Evolutionary conservation across 1,140 invertebrate genomes (phyloP), one percentile per base, ranked within the genome.

Genomic region (Drosophila biarmipes): DNA sequence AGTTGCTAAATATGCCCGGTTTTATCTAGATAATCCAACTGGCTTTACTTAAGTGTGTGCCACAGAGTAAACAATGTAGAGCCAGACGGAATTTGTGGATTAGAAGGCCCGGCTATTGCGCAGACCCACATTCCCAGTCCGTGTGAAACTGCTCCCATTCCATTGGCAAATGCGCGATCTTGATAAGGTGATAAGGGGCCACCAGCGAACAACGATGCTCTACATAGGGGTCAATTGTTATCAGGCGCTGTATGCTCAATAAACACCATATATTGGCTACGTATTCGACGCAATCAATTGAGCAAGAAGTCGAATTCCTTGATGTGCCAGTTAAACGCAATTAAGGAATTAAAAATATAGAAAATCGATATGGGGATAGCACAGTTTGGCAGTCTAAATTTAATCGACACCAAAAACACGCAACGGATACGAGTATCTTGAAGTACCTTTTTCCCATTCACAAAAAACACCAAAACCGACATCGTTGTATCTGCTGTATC

Each of bases 371-470:
- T 15, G 31, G 21, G 24, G 7, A 27, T 31, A 11, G 19, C 52
- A 19, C n/a, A 52, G 15, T 10, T 2, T 7, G 2, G 8, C 7
- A 31, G 29, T 19, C n/a, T 21, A 29, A 51, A 38, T 15, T 40
- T 12, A 21, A 42, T 27, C 31, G 31, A 15, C 38, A 21, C 42
- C 38, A 6, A 27, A n/a, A n/a, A 24, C 68, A 72, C 69, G 38
- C 69, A 35, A 73, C 6, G 34, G 61, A 24, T 38, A 34, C 14
- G 3, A 31, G 15, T 56, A 56, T 69, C 38, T 45, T 5, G 5
- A 14, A 55, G 53, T 90, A 93, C 93, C 92, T 93, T 93, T 75
- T 93, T 93, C 15, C 93, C 93, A 71, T 93, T 93, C 17, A 93
- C 93, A 73, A 91, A 93, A 91, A 93, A 93, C 62, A 92, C 91